Evolutionary conservation across 1,140 invertebrate genomes (phyloP).

Genomic region (Drepana arcuata): DNA sequence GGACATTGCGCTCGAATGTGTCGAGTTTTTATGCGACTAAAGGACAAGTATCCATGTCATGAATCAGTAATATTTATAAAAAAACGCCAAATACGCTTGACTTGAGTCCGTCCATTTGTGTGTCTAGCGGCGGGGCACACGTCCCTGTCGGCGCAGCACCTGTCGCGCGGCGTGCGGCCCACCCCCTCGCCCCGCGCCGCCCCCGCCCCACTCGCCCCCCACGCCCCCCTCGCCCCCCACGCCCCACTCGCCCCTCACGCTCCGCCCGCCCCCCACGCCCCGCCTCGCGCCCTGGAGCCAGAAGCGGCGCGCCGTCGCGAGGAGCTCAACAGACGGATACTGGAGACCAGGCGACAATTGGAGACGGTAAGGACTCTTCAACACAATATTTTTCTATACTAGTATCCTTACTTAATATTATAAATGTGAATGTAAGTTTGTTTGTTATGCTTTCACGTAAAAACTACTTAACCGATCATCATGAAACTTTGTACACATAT

Average conservation of each 20-base stretch:
- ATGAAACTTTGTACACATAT: no score
- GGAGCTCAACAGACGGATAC: constrained; percentile 87
- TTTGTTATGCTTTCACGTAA: no score
- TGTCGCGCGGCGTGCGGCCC: constrained; percentile 41
- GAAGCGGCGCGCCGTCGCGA: constrained; percentile 83
- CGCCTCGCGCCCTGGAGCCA: constrained; percentile 72
- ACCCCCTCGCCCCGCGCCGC: constrained; percentile 35
- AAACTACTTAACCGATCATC: no score
- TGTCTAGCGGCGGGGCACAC: constrained; percentile 29
- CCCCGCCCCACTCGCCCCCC: constrained; percentile 19
- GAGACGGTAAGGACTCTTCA: constrained; percentile 81
- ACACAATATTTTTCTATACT: no score
- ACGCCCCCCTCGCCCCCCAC: no score
- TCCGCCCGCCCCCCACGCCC: constrained; percentile 4
- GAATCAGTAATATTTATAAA: no score
- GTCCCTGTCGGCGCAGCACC: constrained; percentile 48
- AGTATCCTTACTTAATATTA: not conserved
- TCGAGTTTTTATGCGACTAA: no score
- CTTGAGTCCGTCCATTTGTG: no score
- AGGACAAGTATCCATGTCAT: no score
- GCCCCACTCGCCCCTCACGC: constrained; percentile 26
- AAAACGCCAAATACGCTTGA: no score
- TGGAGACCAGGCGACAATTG: constrained; percentile 89
- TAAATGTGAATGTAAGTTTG: no score
- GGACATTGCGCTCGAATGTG: no score